Evolutionary conservation across 2,113 vertebrate genomes (phyloP).

Genomic region (Hucho hucho): DNA sequence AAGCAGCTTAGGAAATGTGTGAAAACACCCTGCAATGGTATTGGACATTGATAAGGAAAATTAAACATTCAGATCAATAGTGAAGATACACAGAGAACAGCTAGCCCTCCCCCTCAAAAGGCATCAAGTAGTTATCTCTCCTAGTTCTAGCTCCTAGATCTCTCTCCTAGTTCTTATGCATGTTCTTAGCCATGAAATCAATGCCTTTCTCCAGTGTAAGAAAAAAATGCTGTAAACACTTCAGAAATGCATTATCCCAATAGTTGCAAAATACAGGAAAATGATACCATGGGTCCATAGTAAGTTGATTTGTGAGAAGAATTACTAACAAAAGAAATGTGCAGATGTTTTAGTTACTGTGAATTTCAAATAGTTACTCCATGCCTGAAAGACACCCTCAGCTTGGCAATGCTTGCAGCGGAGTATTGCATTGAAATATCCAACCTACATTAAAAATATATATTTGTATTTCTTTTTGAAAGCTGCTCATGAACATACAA

Average conservation of each 20-base stretch:
- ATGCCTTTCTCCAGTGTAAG: not conserved
- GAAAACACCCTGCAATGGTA: slow-evolving; percentile 13
- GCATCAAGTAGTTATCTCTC: not conserved
- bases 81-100: slow-evolving; percentile 16
- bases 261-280: not conserved
- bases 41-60: slow-evolving; percentile 43
- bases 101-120: not conserved
- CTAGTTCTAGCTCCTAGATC: too few species aligned
- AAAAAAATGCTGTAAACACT: not conserved
- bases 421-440: slow-evolving; percentile 41
- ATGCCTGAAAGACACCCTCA: slow-evolving; percentile 61
- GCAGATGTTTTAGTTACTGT: not conserved
- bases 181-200: slow-evolving; percentile 14
- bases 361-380: slow-evolving; percentile 23
- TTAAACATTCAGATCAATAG: slow-evolving; percentile 19
- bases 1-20: slow-evolving; percentile 2
- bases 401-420: slow-evolving; percentile 60
- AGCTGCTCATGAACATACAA: slow-evolving; percentile 55
- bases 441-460: slow-evolving; percentile 45
- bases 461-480: slow-evolving; percentile 41
- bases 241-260: not conserved
- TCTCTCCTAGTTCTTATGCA: slow-evolving; percentile 10
- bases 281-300: too few species aligned
- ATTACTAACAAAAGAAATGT: not conserved
- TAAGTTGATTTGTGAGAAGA: not conserved